Evolutionary conservation across 2,888 invertebrate species (phyloP), one percentile per base, ranked within the genome.

Genomic region (Melieria crassipennis): DNA sequence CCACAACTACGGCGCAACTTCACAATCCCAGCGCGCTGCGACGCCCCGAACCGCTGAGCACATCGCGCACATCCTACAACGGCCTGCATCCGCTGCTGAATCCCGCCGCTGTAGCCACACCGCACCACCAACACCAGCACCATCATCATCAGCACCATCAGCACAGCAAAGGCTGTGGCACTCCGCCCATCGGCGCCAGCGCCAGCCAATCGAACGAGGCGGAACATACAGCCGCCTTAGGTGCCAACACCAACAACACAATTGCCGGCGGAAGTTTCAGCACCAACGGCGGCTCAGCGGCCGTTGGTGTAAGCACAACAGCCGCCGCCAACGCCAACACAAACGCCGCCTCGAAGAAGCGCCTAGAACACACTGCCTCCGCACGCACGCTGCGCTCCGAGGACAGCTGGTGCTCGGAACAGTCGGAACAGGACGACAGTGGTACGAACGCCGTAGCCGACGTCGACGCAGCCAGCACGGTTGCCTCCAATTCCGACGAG

Each of bases 331-430:
- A 69, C 50, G 68, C 61, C 11, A 55, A 67, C 47, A 43, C 69
- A 7, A 45, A 60, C 47, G 74, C 73, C 69, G 78, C 75, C n/a
- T 77, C 76, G 45, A 65, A 70, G 43, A 73, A 73, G 72, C 76
- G 66, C 47, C 76, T 83, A 71, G 80, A 83, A 74, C 80, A 82
- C 74, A 80, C 80, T 46, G 78, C 77, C 62, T 81, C 83, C 61
- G 79, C 82, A 73, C 82, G 88, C 63, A 83, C 82, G 46, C 78
- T 81, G 65, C 79, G 79, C 71, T 90, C 90, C 72, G 91, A 91
- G 80, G 91, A 91, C 81, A 90, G 90, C 80, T 91, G 91, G 91
- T 90, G 90, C 80, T 91, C 82, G n/a, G 81, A 82, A 73, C 61
- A 81, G 69, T 74, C 77, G 61, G 80, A 77, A 73, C 78, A 69